A percentile compares a stretch with the other conserved stretches of the same genome.
Evolutionary conservation across 2,888 invertebrate species (phyloP).

Genomic region (Eutolmus rufibarbis): DNA sequence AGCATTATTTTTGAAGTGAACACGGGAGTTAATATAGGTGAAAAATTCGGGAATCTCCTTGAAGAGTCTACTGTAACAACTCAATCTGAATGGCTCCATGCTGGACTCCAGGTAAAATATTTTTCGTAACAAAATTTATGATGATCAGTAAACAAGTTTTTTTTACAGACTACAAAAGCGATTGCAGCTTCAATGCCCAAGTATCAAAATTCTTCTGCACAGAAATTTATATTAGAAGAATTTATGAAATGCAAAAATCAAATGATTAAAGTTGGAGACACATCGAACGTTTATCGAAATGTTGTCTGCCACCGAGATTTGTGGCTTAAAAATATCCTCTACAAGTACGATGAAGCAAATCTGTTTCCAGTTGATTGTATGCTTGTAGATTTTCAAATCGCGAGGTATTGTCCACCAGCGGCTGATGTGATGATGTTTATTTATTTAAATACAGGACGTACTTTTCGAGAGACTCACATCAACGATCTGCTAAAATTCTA

Average conservation of each 20-base stretch:
- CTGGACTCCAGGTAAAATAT: constrained; percentile 23
- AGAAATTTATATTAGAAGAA: background rate
- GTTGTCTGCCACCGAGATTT: constrained; percentile 56
- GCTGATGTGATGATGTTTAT: constrained; percentile 62
- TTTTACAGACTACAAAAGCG: background rate
- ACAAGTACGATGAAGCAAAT: constrained; percentile 47
- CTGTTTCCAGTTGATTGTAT: constrained; percentile 61
- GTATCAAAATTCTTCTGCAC: constrained; percentile 13
- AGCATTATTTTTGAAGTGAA: constrained; percentile 60
- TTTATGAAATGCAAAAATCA: background rate
- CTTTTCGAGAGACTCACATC: background rate
- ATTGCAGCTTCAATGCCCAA: constrained; percentile 17
- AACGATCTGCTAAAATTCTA: constrained; percentile 62
- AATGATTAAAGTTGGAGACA: background rate
- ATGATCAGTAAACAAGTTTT: background rate
- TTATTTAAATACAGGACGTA: constrained; percentile 46
- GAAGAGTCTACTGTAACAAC: background rate
- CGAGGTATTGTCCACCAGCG: constrained; percentile 68
- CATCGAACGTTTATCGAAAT: constrained; percentile 50
- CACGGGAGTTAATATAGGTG: constrained; percentile 51
- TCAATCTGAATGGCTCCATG: constrained; percentile 25
- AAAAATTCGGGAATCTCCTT: constrained; percentile 50
- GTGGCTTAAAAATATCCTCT: constrained; percentile 56
- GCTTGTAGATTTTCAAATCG: constrained; percentile 71
- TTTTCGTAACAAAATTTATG: background rate